Percentiles rank a stretch among this genome's conserved stretches.
Conservation (phyloP, 2,888 invertebrate species). For the Pollenia griseotomentosa region DNA sequence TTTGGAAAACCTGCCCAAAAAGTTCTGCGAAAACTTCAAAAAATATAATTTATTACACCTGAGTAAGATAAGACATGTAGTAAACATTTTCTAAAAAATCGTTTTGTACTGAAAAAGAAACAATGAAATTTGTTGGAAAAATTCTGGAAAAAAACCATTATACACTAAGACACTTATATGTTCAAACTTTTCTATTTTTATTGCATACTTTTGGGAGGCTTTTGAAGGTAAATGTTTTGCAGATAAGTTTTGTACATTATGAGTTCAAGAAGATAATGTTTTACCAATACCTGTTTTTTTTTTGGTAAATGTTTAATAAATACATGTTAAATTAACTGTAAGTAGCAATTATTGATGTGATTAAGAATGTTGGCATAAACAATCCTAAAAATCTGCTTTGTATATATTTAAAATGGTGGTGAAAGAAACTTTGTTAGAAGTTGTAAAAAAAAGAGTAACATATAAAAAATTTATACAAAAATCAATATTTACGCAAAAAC, state of each 20-base stretch:
- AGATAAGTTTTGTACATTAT: conserved; percentile 59
- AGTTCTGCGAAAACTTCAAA: conserved; percentile 76
- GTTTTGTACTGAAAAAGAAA: conserved; percentile 12
- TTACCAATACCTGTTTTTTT: conserved; percentile 6
- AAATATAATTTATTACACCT: conserved; percentile 82
- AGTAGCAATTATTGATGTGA: conserved; percentile 71
- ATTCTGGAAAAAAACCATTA: conserved; percentile 28
- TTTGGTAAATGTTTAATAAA: conserved; percentile 59
- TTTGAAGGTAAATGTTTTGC: conserved; percentile 31
- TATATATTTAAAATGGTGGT: too few species aligned
- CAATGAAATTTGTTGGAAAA: conserved; percentile 45
- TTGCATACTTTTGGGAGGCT: conserved; percentile 69
- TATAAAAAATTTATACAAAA: too few species aligned
- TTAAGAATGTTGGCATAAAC: conserved; percentile 35
- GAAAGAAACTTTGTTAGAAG: too few species aligned
- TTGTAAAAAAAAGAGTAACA: too few species aligned
- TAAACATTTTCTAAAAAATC: conserved; percentile 53
- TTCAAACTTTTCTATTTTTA: conserved; percentile 61
- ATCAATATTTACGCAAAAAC: too few species aligned
- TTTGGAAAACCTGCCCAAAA: conserved; percentile 57
- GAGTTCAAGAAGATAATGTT: conserved; percentile 8
- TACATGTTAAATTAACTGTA: conserved; percentile 68
- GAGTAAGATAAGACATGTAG: conserved; percentile 74
- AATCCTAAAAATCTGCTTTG: not conserved
- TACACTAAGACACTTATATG: conserved; percentile 70